phyloP scores from a whole-genome alignment of 2,113 vertebrate species.

The Osmerus mordax region DNA sequence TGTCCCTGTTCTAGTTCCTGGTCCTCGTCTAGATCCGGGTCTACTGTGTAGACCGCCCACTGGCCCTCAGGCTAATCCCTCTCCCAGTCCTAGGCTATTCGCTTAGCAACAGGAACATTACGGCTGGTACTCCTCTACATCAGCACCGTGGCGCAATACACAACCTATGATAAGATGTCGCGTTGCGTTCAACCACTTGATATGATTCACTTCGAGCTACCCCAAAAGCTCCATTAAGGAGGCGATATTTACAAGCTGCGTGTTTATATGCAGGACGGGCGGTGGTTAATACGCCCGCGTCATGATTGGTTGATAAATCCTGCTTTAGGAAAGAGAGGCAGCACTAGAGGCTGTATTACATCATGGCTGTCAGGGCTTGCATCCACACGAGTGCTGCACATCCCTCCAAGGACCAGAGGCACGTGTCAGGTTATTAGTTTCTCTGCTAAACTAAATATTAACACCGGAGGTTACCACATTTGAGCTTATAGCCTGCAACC shows the following conservation, averaged over 20 bases:
- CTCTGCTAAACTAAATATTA: not conserved
- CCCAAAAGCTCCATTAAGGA: not conserved
- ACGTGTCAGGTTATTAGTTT: constrained; percentile 6
- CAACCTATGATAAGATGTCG: no score
- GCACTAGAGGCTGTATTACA: not conserved
- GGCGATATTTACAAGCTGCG: not conserved
- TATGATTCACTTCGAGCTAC: not conserved
- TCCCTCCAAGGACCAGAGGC: constrained; percentile 3
- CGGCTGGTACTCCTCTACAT: no score
- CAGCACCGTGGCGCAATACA: no score
- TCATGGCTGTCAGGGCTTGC: constrained; percentile 18
- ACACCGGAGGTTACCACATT: no score
- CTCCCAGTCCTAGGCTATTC: no score
- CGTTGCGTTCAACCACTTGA: not conserved
- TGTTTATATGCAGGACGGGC: not conserved
- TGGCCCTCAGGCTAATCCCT: no score
- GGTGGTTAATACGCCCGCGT: not conserved
- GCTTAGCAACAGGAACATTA: no score
- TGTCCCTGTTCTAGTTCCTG: no score
- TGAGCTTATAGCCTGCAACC: no score
- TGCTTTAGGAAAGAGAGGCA: not conserved
- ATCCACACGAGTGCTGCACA: constrained; percentile 2
- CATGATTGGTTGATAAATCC: constrained; percentile 6
- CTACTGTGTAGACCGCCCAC: no score
- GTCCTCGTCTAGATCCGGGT: no score